phyloP scores from a whole-genome alignment of 2,888 invertebrate genomes.

The Lamellibrachia satsuma region DNA sequence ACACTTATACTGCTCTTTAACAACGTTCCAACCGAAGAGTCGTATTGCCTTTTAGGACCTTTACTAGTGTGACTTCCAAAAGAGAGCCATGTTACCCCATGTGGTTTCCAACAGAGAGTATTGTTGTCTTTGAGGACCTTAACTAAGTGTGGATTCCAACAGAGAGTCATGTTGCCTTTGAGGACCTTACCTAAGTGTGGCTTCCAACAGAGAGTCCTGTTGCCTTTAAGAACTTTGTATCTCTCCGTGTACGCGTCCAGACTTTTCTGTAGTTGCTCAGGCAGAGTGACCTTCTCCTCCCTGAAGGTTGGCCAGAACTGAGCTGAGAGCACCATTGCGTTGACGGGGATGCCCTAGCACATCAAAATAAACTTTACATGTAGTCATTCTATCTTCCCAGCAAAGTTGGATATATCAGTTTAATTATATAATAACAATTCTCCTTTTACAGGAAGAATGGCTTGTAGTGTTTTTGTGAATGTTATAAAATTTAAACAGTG shows the following conservation, averaged over 20 bases:
- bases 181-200: constrained; percentile 77
- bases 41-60: no score
- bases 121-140: not conserved
- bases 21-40: not conserved
- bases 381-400: not conserved
- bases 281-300: constrained; percentile 89
- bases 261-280: constrained; percentile 80
- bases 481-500: no score
- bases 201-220: constrained; percentile 92
- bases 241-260: constrained; percentile 87
- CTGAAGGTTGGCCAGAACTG: constrained; percentile 99
- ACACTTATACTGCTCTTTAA: not conserved
- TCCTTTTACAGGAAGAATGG: no score
- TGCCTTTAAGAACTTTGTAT: constrained; percentile 85
- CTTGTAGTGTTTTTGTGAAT: no score
- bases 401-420: no score
- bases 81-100: constrained; percentile 71
- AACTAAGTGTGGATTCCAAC: constrained; percentile 80
- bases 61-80: constrained; percentile 73
- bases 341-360: constrained; percentile 73
- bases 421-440: no score
- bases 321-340: constrained; percentile 92
- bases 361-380: not conserved
- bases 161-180: constrained; percentile 66
- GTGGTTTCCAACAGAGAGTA: constrained; percentile 86